Percentiles rank a stretch among this genome's conserved stretches.
These are phyloP conservation scores for Tangara arthus DNA, from an alignment of 2,797 vertebrate genomes.

Conservation along the genomic window DNA sequence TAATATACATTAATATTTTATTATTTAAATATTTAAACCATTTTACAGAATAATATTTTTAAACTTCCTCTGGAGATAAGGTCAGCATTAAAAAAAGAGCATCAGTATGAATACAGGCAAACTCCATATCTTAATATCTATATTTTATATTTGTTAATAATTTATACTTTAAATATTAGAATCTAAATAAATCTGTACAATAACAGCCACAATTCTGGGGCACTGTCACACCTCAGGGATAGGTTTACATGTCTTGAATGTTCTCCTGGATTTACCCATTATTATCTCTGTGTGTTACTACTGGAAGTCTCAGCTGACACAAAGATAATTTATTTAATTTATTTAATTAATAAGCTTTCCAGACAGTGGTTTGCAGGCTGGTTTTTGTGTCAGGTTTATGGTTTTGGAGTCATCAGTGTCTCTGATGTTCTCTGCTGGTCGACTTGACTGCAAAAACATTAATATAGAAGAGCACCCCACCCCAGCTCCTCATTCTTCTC, in stretches of 20 bases:
- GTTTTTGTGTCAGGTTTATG: constrained; percentile 21
- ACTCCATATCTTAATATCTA: neutral
- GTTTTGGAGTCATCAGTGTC: neutral
- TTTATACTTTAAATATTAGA: neutral
- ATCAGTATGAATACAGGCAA: too few species aligned
- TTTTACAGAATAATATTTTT: neutral
- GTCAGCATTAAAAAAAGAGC: neutral
- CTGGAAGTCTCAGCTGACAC: neutral
- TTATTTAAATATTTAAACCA: neutral
- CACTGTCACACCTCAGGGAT: neutral
- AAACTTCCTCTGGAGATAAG: neutral
- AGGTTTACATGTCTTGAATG: neutral
- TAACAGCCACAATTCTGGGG: neutral
- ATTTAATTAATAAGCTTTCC: neutral
- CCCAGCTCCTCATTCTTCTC: too few species aligned
- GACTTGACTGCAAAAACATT: neutral
- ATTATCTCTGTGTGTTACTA: fast-evolving
- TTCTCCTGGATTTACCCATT: neutral
- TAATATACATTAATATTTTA: neutral
- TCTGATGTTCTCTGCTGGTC: neutral
- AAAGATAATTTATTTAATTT: neutral
- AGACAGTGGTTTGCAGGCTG: neutral
- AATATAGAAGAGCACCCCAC: neutral
- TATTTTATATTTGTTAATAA: neutral
- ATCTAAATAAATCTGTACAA: neutral